Evolutionary conservation across 2,113 vertebrate species (phyloP), one percentile per base, ranked within the genome.

Genomic region (Turdus rufiventris): DNA sequence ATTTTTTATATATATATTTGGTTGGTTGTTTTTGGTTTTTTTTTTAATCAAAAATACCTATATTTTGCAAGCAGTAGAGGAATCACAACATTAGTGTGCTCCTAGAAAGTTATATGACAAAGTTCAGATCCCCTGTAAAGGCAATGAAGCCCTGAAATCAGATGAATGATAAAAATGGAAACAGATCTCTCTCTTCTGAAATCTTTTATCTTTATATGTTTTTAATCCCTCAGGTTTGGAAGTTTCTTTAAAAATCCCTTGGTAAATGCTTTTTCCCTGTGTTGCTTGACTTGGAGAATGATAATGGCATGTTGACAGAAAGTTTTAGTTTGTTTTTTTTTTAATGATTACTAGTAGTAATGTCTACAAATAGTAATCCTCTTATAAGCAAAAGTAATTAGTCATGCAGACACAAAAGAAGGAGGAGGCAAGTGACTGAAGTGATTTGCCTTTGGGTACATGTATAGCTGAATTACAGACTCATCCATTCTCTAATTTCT

Each of bases 301-400:
- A 50, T 34, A 70, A 54, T 28, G 24, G 2, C 9, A 19, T 33
- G 18, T 36, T 85, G 12, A 17, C 61, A 50, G 28, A 43, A 75
- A 42, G 3, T 29, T 57, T 57, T 48, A 57, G 45, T 56, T 14
- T 0, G 45, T 56, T 14, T 0, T 5, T 6, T 11, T 14, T 74
- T 40, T 9, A 48, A 63, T 33, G 14, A 50, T 28, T 68, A 3
- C 15, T 68, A 20, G 5, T 38, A 43, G 4, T 43, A 87, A 48
- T n/a, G 12, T n/a, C 43, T 78, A 15, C 3, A 78, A 54, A 42
- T 50, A 4, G 6, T 61, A 65, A 80, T 45, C n/a, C n/a, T 91
- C 6, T 47, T 51, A 14, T 2, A 67, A 85, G 10, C 6, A 60
- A 51, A 71, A 80, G 29, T 18, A 86, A 14, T 51, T 65, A 61